A percentile compares a stretch with the other conserved stretches of the same genome.
These are phyloP conservation scores for Macrochelys suwanniensis DNA, from an alignment of 2,797 vertebrate genomes.

Conservation along the genomic window DNA sequence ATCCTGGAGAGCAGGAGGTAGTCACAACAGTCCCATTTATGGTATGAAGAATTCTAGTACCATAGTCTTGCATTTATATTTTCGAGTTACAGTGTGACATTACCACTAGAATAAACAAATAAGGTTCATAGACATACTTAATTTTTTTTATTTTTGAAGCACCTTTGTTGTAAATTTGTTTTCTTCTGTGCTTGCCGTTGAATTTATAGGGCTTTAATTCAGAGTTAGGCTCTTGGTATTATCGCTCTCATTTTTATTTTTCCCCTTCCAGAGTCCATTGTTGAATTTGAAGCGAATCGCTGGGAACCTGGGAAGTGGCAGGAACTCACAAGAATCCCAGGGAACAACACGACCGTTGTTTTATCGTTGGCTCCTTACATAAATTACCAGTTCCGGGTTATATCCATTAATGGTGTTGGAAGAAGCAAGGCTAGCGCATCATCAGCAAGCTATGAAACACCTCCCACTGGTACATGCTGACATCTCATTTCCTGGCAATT, in stretches of 20 bases:
- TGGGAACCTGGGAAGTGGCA: constrained; percentile 91
- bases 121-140: not conserved
- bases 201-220: not conserved
- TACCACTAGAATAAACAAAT: not conserved
- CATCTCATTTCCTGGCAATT: not conserved
- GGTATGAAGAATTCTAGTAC: constrained; percentile 81
- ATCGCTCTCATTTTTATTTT: not conserved
- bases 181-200: not conserved
- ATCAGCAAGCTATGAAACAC: constrained; percentile 88
- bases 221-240: not conserved
- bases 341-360: constrained; percentile 82
- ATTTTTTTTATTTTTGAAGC: not conserved
- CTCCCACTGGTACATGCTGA: constrained; percentile 86
- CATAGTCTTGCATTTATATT: accelerated
- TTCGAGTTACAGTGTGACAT: accelerated
- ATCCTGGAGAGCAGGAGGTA: constrained; percentile 90
- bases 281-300: constrained; percentile 91
- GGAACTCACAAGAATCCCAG: constrained; percentile 82
- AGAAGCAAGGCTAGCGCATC: constrained; percentile 86
- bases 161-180: not conserved
- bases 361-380: constrained; percentile 87
- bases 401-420: constrained; percentile 88
- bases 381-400: constrained; percentile 91
- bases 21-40: constrained; percentile 90
- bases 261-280: constrained; percentile 86